These are phyloP conservation scores for Chelon labrosus DNA, from an alignment of 2,797 vertebrate species.

Conservation along the genomic window DNA sequence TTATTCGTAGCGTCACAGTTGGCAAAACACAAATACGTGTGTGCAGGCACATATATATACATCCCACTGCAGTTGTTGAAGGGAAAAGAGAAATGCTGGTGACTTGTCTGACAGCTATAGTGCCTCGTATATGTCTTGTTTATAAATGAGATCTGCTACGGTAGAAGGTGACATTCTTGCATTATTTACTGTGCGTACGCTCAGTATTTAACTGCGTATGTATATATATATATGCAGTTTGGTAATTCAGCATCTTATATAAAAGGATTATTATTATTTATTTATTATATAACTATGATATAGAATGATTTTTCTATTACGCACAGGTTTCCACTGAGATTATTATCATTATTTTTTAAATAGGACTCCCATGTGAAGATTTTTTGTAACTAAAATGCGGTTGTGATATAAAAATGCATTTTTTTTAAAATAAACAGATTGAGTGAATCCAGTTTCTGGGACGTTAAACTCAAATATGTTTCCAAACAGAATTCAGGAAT, in stretches of 20 bases:
- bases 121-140: too few relatives aligned
- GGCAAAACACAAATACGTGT: constrained; percentile 7
- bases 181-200: too few relatives aligned
- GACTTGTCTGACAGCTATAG: not conserved
- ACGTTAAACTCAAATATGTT: not conserved
- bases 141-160: too few relatives aligned
- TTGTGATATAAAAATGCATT: not conserved
- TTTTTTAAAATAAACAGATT: not conserved
- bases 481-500: too few relatives aligned
- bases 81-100: constrained; percentile 5
- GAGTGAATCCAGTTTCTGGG: not conserved
- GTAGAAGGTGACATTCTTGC: too few relatives aligned
- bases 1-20: not conserved
- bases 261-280: too few relatives aligned
- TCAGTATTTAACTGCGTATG: too few relatives aligned
- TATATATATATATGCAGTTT: too few relatives aligned
- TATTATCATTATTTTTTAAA: not conserved
- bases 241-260: too few relatives aligned
- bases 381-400: not conserved
- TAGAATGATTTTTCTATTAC: too few relatives aligned
- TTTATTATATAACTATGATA: too few relatives aligned
- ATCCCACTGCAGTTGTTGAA: not conserved
- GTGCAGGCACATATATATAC: not conserved
- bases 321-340: too few relatives aligned
- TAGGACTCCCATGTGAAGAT: not conserved